A percentile compares a stretch with the other conserved stretches of the same genome.
These are phyloP conservation scores for Cataglyphis altisquamis DNA, from an alignment of 2,888 invertebrate species.

Conservation along the genomic window DNA sequence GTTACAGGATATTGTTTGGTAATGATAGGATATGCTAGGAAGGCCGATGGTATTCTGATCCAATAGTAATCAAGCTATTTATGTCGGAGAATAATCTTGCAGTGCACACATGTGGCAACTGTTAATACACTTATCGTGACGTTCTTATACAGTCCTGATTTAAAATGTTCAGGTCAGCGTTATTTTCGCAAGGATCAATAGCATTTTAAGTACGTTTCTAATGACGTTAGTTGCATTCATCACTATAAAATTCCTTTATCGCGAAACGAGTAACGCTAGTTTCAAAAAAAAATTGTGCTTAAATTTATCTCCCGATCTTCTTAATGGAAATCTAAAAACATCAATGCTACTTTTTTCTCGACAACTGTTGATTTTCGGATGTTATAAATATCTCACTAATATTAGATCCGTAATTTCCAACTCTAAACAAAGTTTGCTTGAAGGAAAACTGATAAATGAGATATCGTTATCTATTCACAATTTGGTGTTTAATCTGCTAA, in stretches of 20 bases:
- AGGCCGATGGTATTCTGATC: neutral
- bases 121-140: neutral
- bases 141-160: neutral
- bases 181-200: neutral
- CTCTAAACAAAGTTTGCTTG: neutral
- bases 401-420: neutral
- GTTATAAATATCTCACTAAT: neutral
- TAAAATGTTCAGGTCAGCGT: neutral
- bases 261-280: neutral
- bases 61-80: slow-evolving; percentile 1
- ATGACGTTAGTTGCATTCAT: neutral
- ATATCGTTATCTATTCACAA: neutral
- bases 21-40: neutral
- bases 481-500: neutral
- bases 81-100: neutral
- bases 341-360: neutral
- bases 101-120: neutral
- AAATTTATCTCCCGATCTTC: neutral
- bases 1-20: neutral
- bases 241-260: neutral
- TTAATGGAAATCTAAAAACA: neutral
- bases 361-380: neutral
- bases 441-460: neutral
- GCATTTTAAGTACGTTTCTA: neutral
- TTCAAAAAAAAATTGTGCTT: too few relatives aligned